Percentiles rank a stretch among this genome's conserved stretches.
Evolutionary conservation across 2,113 vertebrate species (phyloP).

Genomic region (Sterna hirundo): DNA sequence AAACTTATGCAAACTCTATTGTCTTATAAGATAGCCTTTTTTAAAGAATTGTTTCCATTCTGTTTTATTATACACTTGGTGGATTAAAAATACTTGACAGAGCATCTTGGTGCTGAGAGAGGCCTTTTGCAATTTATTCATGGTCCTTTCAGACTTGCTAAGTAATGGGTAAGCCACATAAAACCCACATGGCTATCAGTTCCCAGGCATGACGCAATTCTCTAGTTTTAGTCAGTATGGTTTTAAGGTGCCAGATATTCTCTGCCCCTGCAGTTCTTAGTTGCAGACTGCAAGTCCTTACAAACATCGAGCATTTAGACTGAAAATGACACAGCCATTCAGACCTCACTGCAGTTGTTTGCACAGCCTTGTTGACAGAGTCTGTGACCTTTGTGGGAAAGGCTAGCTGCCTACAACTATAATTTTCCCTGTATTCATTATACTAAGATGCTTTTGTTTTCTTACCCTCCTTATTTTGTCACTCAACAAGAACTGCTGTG

Average conservation of each 20-base stretch:
- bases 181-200: not conserved
- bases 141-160: not conserved
- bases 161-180: not conserved
- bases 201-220: not conserved
- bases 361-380: not conserved
- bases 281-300: not conserved
- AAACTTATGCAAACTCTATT: not conserved
- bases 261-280: not conserved
- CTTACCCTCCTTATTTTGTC: not conserved
- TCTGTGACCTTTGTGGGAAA: not conserved
- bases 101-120: not conserved
- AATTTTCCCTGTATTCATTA: not conserved
- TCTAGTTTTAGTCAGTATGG: not conserved
- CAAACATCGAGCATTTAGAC: not conserved
- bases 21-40: not conserved
- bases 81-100: not conserved
- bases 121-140: not conserved
- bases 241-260: not conserved
- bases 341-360: not conserved
- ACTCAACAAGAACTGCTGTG: conserved; percentile 78
- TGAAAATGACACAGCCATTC: not conserved
- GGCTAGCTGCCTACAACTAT: not conserved
- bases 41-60: not conserved
- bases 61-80: not conserved
- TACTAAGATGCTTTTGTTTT: not conserved